Evolutionary conservation across 2,113 vertebrate genomes (phyloP).

Genomic region (Leptocoma aspasia): DNA sequence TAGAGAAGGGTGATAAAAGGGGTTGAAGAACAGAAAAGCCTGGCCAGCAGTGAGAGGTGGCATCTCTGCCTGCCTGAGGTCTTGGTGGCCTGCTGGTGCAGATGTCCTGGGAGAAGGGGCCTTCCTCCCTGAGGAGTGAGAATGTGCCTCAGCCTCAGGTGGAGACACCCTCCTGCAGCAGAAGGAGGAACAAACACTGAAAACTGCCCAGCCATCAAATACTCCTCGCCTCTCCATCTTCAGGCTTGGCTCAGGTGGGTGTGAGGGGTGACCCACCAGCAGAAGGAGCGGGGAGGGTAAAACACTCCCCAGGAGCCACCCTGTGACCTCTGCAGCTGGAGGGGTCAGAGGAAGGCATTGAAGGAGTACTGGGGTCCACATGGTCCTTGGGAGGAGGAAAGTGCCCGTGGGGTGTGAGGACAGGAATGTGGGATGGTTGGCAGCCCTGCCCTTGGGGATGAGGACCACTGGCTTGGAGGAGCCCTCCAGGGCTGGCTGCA

Average conservation of each 20-base stretch:
- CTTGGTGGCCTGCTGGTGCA: neutral
- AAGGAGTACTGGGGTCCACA: neutral
- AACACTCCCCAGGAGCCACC: neutral
- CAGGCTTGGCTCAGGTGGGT: neutral
- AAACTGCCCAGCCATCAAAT: neutral
- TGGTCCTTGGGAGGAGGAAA: neutral
- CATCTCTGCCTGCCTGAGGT: fast-evolving
- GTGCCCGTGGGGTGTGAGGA: neutral
- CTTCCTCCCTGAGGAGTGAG: neutral
- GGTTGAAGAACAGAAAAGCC: neutral
- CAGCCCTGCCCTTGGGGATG: neutral
- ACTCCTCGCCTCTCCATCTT: neutral
- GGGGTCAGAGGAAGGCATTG: neutral
- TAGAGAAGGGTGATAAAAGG: neutral
- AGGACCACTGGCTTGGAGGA: neutral
- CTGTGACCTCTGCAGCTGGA: neutral
- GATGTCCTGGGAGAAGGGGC: neutral
- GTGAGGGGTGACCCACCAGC: neutral
- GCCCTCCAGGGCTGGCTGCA: neutral
- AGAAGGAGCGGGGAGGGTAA: neutral
- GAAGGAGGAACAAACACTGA: neutral
- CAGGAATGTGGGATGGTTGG: neutral
- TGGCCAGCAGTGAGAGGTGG: neutral
- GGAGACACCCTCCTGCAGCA: neutral
- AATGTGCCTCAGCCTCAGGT: neutral